Evolutionary conservation across 2,888 invertebrate species (phyloP).

Genomic region (Erynnis tages): DNA sequence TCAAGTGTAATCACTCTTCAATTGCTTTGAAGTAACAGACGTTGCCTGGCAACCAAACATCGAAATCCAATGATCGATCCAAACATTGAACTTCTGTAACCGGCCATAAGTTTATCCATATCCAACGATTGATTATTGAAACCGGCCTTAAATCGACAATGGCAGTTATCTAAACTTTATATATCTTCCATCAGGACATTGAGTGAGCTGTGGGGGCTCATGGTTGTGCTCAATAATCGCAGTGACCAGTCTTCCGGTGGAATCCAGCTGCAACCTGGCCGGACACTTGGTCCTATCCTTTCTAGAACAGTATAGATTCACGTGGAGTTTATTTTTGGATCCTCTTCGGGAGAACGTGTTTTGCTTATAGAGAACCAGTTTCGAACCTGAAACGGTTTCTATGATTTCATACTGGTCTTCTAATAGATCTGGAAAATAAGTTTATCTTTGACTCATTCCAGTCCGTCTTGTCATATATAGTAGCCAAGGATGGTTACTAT

Average conservation of each 20-base stretch:
- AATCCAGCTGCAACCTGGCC: constrained; percentile 35
- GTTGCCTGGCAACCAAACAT: too few species aligned
- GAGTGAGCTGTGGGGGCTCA: constrained; percentile 26
- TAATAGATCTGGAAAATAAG: too few species aligned
- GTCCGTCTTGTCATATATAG: too few species aligned
- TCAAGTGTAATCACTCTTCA: too few species aligned
- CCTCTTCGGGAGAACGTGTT: constrained; percentile 35
- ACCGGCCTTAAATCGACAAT: too few species aligned
- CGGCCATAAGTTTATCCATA: too few species aligned
- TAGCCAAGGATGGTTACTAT: too few species aligned
- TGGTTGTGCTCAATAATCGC: constrained; percentile 38
- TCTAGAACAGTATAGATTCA: constrained; percentile 17
- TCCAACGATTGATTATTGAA: too few species aligned
- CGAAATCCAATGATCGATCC: too few species aligned
- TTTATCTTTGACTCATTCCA: too few species aligned
- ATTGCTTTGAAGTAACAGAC: too few species aligned
- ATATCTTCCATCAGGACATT: neutral
- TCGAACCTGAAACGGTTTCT: neutral
- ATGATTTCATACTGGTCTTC: constrained; percentile 11
- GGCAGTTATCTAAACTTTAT: neutral
- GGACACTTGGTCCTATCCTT: constrained; percentile 34
- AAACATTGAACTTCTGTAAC: too few species aligned
- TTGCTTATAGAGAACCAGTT: neutral
- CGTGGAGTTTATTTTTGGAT: neutral
- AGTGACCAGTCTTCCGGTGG: constrained; percentile 31